phyloP scores from a whole-genome alignment of 2,797 vertebrate genomes.

The Remorina albescens region DNA sequence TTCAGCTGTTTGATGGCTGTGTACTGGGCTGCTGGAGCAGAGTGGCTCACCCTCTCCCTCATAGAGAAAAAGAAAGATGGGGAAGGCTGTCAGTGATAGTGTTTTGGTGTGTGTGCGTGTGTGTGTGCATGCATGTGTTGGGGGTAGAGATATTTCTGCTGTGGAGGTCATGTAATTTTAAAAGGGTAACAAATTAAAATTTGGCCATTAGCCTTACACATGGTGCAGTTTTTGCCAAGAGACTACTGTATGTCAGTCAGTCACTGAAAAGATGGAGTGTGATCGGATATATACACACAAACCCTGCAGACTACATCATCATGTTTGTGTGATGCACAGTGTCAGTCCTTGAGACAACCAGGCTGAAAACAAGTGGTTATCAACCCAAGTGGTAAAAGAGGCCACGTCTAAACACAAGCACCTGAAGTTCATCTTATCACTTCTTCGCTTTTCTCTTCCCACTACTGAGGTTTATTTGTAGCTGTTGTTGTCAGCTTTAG shows the following conservation, averaged over 20 bases:
- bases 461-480: slow-evolving; percentile 42
- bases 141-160: slow-evolving; percentile 6
- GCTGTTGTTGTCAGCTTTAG: slow-evolving; percentile 21
- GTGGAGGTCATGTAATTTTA: slow-evolving; percentile 44
- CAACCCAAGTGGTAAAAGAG: neutral
- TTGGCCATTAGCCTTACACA: neutral
- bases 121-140: slow-evolving; percentile 2
- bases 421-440: neutral
- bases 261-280: no score
- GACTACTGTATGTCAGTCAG: neutral
- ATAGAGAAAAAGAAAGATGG: slow-evolving; percentile 51
- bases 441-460: slow-evolving; percentile 4
- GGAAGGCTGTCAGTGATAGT: slow-evolving; percentile 28
- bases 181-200: slow-evolving; percentile 17
- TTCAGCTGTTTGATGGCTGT: slow-evolving; percentile 44
- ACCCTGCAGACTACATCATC: neutral
- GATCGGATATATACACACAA: slow-evolving; percentile 1
- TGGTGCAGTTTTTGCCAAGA: neutral
- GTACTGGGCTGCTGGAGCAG: slow-evolving; percentile 27
- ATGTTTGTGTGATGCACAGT: slow-evolving; percentile 1
- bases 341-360: neutral
- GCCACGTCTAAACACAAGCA: neutral
- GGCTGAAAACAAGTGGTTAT: no score
- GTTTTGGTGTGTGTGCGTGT: slow-evolving; percentile 9
- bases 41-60: slow-evolving; percentile 55